These are phyloP conservation scores for Amazona guildingii DNA, from an alignment of 2,113 vertebrate genomes.

Conservation along the genomic window DNA sequence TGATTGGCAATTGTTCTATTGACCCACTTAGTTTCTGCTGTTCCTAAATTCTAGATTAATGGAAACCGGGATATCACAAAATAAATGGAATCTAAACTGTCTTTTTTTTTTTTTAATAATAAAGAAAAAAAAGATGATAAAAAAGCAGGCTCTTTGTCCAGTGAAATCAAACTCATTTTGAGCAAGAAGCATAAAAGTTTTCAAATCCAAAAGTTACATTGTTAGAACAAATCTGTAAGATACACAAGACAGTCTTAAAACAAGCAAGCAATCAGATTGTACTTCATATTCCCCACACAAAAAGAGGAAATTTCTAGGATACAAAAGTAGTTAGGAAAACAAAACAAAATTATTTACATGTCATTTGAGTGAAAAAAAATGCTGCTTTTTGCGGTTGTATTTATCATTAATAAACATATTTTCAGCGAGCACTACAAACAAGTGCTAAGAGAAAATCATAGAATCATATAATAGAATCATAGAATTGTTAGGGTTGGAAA, in stretches of 20 bases:
- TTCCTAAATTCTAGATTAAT: constrained; percentile 41
- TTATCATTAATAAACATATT: background rate
- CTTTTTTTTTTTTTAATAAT: background rate
- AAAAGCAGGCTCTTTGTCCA: background rate
- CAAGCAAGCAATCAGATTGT: background rate
- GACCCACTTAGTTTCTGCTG: constrained; percentile 23
- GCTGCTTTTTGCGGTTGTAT: background rate
- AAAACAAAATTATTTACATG: background rate
- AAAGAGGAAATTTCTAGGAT: background rate
- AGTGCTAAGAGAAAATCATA: background rate
- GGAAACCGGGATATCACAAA: constrained; percentile 9
- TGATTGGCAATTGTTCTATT: constrained; percentile 53
- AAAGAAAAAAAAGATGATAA: background rate
- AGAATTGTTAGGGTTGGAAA: too few relatives aligned
- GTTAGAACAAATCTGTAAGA: background rate
- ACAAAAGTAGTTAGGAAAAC: background rate
- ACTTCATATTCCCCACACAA: background rate
- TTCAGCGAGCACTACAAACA: background rate
- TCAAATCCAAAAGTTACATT: background rate
- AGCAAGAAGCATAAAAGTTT: background rate
- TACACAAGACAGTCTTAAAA: background rate
- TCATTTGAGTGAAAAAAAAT: background rate
- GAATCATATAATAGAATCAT: background rate
- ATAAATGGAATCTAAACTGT: background rate
- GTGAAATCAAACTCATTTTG: background rate